Percentiles rank a stretch among this genome's conserved stretches.
These are phyloP conservation scores for Bettongia penicillata DNA, from an alignment of 2,113 vertebrate species.

Conservation along the genomic window DNA sequence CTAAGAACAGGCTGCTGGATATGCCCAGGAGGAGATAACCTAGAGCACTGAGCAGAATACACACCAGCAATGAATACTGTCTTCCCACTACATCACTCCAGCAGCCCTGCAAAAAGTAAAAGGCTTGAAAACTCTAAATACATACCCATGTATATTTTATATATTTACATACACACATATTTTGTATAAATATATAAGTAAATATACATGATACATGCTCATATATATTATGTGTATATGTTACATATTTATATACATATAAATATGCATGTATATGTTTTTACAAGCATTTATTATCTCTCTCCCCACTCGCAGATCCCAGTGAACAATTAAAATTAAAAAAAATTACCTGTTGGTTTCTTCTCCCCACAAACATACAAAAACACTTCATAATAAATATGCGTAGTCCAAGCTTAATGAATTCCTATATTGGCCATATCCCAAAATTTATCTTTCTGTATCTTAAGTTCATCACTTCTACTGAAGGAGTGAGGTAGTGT, in stretches of 20 bases:
- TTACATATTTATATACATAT: neutral
- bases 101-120: conserved; percentile 88
- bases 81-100: conserved; percentile 97
- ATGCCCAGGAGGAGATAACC: conserved; percentile 92
- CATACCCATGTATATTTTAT: neutral
- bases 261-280: neutral
- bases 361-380: too few species aligned
- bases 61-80: conserved; percentile 89
- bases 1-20: conserved; percentile 90
- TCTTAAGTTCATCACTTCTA: neutral
- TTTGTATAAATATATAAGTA: neutral
- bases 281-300: neutral
- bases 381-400: neutral
- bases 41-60: conserved; percentile 91
- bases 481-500: neutral
- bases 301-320: neutral
- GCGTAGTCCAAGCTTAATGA: neutral
- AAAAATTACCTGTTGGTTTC: too few species aligned
- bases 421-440: neutral
- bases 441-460: neutral
- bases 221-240: too few species aligned
- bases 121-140: neutral
- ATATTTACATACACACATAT: neutral
- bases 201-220: too few species aligned
- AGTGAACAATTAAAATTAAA: neutral